Base-by-base conservation (phyloP, 2,797 vertebrate species). In the Sebastes taczanowskii region DNA sequence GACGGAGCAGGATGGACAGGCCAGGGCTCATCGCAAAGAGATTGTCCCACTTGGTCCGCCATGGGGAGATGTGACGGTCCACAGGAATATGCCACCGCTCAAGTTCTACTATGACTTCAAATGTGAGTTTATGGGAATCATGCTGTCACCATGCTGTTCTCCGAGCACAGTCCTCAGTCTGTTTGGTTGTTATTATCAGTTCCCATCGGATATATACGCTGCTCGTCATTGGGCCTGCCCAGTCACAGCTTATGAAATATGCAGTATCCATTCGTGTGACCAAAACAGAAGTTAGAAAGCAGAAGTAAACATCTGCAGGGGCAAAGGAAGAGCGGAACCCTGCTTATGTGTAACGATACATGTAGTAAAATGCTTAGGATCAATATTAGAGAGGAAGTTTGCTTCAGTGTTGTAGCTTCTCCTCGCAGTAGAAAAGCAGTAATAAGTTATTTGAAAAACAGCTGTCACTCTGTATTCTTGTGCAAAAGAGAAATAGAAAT, bases 91-190 rank as follows among this genome's bases (percentile, higher is more conserved):
- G 96, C 98, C 97, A 0, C 97, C 98, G 1, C 95, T 99, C 61
- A 99, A 99, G 82, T 99, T 99, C 94, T 99, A 97, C 94, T 98
- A 99, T 0, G 97, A 99, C 78, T 97, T 99, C 75, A 97, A 94
- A 93, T 99, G 99, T 99, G 91, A 98, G 97, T 94, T 94, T 68
- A 6, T 16, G 5, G 1, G 3, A 35, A 13, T 52, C 14, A 23
- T 10, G 14, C 29, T 18, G 53, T 61, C n/a, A 20, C 7, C 14
- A 22, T 52, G 4, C 5, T 2, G 0, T 68, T n/a, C 6, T 23
- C 8, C 5, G 1, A 63, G n/a, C 11, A 29, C 14, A n/a, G 2
- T 20, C 3, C 30, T 52, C 27, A 9, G 9, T 75, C 1, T 66
- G 18, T 76, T 3, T 58, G 5, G 2, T 29, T 58, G 29, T 58